Conservation (phyloP, 2,797 vertebrate genomes). For the Muscicapa striata region DNA sequence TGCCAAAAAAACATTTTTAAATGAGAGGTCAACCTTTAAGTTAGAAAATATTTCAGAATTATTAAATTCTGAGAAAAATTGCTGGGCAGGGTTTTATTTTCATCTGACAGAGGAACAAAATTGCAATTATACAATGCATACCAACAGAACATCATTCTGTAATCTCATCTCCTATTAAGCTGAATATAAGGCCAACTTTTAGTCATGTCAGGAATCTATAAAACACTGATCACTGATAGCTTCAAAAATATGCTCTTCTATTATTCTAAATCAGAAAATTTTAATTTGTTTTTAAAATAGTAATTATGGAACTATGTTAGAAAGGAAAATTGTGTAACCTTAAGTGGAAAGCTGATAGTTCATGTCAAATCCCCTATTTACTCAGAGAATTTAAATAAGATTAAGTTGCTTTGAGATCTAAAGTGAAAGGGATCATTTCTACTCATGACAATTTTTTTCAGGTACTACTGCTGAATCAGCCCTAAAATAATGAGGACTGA, state of each 20-base stretch:
- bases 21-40: not conserved
- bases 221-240: not conserved
- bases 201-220: not conserved
- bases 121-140: not conserved
- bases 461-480: constrained; percentile 20
- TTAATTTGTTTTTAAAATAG: not conserved
- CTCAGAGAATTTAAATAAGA: not conserved
- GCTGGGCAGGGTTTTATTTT: not conserved
- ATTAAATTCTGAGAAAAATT: not conserved
- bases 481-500: constrained; percentile 26
- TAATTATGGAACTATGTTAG: not conserved
- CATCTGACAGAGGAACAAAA: not conserved
- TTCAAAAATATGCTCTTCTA: not conserved
- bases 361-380: not conserved
- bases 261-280: not conserved
- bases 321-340: not conserved
- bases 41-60: not conserved
- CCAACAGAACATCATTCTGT: not conserved
- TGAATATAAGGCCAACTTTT: not conserved
- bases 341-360: not conserved
- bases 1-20: not conserved
- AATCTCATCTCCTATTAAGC: not conserved
- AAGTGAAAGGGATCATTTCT: not conserved
- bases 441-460: not conserved
- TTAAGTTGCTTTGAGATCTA: not conserved